These are phyloP conservation scores for Perccottus glenii DNA, from an alignment of 2,113 vertebrate genomes.

Conservation along the genomic window DNA sequence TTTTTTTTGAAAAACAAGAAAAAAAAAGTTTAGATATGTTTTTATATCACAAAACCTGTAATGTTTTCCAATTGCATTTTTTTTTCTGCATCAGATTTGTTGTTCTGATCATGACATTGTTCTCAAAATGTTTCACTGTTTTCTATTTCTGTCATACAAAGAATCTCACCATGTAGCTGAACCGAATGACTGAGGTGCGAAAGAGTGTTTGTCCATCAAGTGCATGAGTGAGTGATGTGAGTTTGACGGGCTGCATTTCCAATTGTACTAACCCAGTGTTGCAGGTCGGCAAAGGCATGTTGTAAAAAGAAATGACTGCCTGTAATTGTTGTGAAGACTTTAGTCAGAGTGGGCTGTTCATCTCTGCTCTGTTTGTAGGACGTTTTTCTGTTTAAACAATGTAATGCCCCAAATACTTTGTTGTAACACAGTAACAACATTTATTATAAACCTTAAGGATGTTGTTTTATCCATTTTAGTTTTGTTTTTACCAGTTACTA, in stretches of 20 bases:
- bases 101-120: slow-evolving; percentile 45
- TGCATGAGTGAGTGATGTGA: slow-evolving; percentile 38
- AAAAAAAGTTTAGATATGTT: slow-evolving; percentile 37
- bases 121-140: slow-evolving; percentile 36
- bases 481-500: slow-evolving; percentile 40
- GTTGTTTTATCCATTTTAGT: slow-evolving; percentile 30
- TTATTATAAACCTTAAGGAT: slow-evolving; percentile 23
- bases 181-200: slow-evolving; percentile 37
- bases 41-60: slow-evolving; percentile 44
- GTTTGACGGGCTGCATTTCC: slow-evolving; percentile 60
- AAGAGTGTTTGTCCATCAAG: slow-evolving; percentile 32
- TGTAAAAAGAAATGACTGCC: slow-evolving; percentile 43
- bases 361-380: slow-evolving; percentile 43
- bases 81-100: slow-evolving; percentile 36
- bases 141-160: slow-evolving; percentile 64
- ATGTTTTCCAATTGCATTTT: slow-evolving; percentile 49
- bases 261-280: slow-evolving; percentile 62
- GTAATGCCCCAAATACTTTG: slow-evolving; percentile 44
- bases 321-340: slow-evolving; percentile 33
- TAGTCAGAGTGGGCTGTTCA: slow-evolving; percentile 24
- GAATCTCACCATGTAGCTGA: slow-evolving; percentile 45
- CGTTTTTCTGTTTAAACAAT: slow-evolving; percentile 46
- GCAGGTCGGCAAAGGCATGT: slow-evolving; percentile 41
- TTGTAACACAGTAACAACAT: slow-evolving; percentile 26
- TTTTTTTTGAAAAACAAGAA: slow-evolving; percentile 53